Base-by-base conservation (phyloP, 2,888 invertebrate genomes). In the Didymodactylos carnosus region DNA sequence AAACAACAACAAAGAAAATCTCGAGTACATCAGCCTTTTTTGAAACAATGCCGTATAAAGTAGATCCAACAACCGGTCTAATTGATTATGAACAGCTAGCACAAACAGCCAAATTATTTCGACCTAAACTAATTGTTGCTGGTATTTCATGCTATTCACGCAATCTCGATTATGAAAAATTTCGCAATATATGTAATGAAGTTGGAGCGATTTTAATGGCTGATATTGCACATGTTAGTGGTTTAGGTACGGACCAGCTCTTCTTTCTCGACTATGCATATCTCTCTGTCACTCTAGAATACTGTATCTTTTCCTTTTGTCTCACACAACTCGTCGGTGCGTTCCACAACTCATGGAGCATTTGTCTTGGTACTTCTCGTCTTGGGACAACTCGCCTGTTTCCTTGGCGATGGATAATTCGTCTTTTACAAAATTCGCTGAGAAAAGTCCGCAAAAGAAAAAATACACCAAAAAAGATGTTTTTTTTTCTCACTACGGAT, bases 1-100 rank as follows among this genome's bases (percentile, higher is more conserved):
- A 91, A 85, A 94, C 94, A 2, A 86, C 89, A n/a, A 89, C 86
- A 8, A 94, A 93, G 83, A 91, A 91, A 84, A 91, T 98, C 76
- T 97, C 95, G 0, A 94, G 94, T 7, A 94, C 95, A 0, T 94
- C 97, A 0, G 90, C 97, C 76, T 98, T 92, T 86, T 98, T 98
- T 83, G 94, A 98, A 86, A 94, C 94, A 75, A 91, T 97, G 92
- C 94, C 97, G 0, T 98, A 98, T 83, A 94, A 92, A 85, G 89
- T 92, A 16, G 79, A 83, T 78, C 87, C 89, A 1, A 84, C 85
- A 76, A 90, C 90, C 27, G 95, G 95, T 27, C 83, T 91, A 1
- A 94, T 98, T 77, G 94, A 97, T 84, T 97, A 97, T 81, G 92
- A 94, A 76, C 88, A 88, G 80, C 84, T 97, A 71, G 89, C 89